Evolutionary conservation across 2,888 invertebrate genomes (phyloP).

Genomic region (Arenicola marina): DNA sequence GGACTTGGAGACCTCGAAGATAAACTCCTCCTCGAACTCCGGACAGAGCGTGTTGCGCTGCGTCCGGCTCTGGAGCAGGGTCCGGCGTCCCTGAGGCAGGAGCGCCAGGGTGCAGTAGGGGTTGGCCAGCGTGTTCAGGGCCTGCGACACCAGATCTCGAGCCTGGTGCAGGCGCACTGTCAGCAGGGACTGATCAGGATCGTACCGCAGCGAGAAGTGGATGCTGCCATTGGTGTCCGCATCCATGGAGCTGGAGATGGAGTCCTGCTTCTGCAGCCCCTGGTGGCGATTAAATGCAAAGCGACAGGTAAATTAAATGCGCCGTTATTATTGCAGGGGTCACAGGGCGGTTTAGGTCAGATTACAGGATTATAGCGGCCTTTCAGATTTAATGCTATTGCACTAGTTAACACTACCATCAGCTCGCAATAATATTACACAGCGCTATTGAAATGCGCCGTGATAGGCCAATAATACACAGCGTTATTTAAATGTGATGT

Average conservation of each 20-base stretch:
- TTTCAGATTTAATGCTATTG: too few relatives aligned
- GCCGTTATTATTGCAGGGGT: too few relatives aligned
- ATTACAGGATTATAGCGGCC: too few relatives aligned
- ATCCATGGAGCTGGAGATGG: constrained; percentile 21
- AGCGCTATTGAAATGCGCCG: too few relatives aligned
- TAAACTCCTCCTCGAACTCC: constrained; percentile 72
- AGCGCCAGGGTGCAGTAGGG: constrained; percentile 83
- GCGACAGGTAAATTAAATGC: too few relatives aligned
- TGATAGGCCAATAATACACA: too few relatives aligned
- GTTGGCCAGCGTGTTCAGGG: constrained; percentile 59
- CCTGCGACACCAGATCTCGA: constrained; percentile 58
- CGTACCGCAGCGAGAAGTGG: constrained; percentile 69
- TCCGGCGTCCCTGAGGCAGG: constrained; percentile 77
- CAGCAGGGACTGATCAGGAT: constrained; percentile 69
- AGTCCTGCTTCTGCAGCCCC: constrained; percentile 1
- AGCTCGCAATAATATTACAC: too few relatives aligned
- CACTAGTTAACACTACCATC: too few relatives aligned
- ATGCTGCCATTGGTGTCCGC: constrained; percentile 69
- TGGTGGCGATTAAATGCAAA: too few relatives aligned
- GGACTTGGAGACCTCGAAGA: constrained; percentile 66
- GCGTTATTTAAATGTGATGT: too few relatives aligned
- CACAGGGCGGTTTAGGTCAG: too few relatives aligned
- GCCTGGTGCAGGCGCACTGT: constrained; percentile 72
- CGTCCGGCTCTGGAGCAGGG: constrained; percentile 71
- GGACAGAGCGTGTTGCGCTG: constrained; percentile 69